Evolutionary conservation across 2,797 vertebrate species (phyloP), one percentile per base, ranked within the genome.

Genomic region (Melanotaenia parkinsoni): DNA sequence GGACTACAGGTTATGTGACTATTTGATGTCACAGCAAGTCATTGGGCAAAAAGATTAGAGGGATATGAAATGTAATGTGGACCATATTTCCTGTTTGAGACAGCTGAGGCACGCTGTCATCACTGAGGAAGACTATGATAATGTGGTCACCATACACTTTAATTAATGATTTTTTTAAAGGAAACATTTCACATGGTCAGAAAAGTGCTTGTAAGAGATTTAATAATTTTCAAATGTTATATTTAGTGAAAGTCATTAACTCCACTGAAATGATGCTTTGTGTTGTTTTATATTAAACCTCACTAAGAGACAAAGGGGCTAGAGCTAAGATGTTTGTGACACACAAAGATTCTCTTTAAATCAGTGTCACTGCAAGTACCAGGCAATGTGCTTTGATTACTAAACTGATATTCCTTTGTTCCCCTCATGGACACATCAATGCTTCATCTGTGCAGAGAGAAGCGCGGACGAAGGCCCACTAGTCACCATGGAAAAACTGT

Each of bases 1-100:
- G 96, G 96, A 37, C 65, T 3, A 10, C n/a, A 12, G 76, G 57
- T 75, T 45, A 86, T 94, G 88, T 90, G 87, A 73, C 89, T 92
- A 92, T 90, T 72, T 93, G 92, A 94, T 82, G 84, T 91, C 82
- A 75, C 77, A 40, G 62, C 61, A 0, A 22, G 0, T 79, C 24
- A 93, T 87, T 91, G 83, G 81, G 35, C 2, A 2, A n/a, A 53
- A 20, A 35, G 32, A 78, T 57, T 61, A 43, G 66, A 81, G 53
- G 67, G 80, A 82, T 22, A 35, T 70, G 70, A 75, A 63, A 72
- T 77, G 75, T 81, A 9, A 76, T 80, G 70, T 69, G 68, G 10
- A 80, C 82, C 51, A 50, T 61, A 63, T 86, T 64, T 78, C 4
- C 24, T 33, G 8, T 3, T n/a, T 71, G 74, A 75, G 18, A 43